A percentile compares a stretch with the other conserved stretches of the same genome.
phyloP scores from a whole-genome alignment of 2,888 invertebrate species.

The Andrena dorsata region DNA sequence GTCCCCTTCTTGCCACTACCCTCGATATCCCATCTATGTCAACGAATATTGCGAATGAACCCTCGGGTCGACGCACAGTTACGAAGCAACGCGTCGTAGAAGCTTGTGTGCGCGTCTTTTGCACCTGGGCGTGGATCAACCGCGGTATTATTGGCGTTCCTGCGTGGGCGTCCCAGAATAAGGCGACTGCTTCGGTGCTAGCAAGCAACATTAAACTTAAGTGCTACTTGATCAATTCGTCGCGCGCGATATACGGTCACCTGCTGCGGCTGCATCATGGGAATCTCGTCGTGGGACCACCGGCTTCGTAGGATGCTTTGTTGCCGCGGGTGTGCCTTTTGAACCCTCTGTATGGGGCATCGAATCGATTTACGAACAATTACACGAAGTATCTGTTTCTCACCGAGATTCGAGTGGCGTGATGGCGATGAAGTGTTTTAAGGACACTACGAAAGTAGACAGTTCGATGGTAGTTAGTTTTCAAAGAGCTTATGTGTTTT shows the following conservation, averaged over 20 bases:
- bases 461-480: too few relatives aligned
- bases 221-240: conserved; percentile 80
- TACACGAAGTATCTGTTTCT: too few relatives aligned
- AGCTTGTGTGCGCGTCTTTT: conserved; percentile 52
- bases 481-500: too few relatives aligned
- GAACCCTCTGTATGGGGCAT: too few relatives aligned
- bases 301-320: background rate
- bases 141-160: conserved; percentile 66
- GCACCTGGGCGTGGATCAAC: conserved; percentile 73
- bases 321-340: too few relatives aligned
- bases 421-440: too few relatives aligned
- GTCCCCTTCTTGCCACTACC: conserved; percentile 37
- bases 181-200: conserved; percentile 5
- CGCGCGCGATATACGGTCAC: conserved; percentile 59
- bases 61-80: conserved; percentile 43
- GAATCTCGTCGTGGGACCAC: background rate
- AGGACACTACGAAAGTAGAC: too few relatives aligned
- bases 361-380: too few relatives aligned
- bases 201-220: conserved; percentile 73
- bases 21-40: background rate
- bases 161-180: conserved; percentile 63
- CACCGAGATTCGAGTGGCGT: too few relatives aligned
- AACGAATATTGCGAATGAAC: conserved; percentile 66
- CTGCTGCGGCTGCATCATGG: conserved; percentile 39
- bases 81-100: conserved; percentile 17